Conservation (phyloP, 2,113 vertebrate species). For the Bos javanicus region DNA sequence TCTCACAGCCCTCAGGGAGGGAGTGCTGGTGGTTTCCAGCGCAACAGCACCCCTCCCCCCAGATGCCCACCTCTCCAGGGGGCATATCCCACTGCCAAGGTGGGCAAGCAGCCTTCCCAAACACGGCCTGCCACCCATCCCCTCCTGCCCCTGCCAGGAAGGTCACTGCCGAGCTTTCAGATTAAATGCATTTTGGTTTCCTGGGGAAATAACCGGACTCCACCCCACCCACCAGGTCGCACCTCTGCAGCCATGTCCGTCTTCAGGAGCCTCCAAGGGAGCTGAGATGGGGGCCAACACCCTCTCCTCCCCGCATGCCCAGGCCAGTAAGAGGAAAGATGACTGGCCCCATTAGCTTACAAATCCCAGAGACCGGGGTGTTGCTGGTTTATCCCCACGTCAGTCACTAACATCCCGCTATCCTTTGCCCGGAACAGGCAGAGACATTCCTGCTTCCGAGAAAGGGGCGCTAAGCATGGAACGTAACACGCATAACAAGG, state of each 20-base stretch:
- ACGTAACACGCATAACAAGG: fast-evolving
- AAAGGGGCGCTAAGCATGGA: fast-evolving
- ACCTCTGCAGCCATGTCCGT: neutral
- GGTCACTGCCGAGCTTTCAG: neutral
- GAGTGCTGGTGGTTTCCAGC: neutral
- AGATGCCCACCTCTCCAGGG: neutral
- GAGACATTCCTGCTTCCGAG: fast-evolving
- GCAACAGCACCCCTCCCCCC: neutral
- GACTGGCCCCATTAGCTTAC: fast-evolving
- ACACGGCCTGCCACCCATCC: fast-evolving
- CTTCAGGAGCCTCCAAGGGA: neutral
- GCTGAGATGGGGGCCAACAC: neutral
- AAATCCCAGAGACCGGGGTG: neutral
- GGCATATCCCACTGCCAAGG: neutral
- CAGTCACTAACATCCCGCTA: neutral
- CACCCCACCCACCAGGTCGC: fast-evolving
- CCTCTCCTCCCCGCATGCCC: too few relatives aligned
- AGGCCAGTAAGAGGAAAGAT: neutral
- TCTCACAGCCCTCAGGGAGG: neutral
- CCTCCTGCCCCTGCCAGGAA: neutral
- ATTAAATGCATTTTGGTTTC: neutral
- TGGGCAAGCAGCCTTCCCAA: neutral
- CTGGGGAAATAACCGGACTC: neutral
- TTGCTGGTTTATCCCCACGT: neutral
- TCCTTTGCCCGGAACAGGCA: neutral